Base-by-base conservation (phyloP, 2,797 vertebrate genomes). In the Poliocrania exsul region DNA sequence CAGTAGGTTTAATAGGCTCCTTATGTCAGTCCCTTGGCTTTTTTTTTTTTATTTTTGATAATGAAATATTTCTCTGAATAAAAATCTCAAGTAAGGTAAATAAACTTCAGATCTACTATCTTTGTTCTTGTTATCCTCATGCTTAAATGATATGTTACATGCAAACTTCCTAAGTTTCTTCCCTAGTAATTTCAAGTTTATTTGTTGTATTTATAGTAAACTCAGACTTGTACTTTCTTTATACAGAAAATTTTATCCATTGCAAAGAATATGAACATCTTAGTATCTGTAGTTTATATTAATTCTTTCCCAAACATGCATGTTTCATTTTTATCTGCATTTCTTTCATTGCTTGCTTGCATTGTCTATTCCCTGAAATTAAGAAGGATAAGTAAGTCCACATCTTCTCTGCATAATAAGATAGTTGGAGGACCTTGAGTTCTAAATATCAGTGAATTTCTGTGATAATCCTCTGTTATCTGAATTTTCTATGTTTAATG, bases 141-240 rank as follows among this genome's bases (percentile, higher is more conserved):
- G 98, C 98, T 98, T 98, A 97, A 98, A 98, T 96, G 93, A 97
- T 98, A 98, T 98, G 97, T 98, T 97, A 98, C 96, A 97, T 96
- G 95, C 94, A 98, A 96, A 89, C 81, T 69, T 60, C 73, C 64
- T 80, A 50, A 88, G 84, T 93, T 97, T 97, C 91, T 98, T 97
- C 64, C 84, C 79, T 95, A 92, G 86, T 97, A 94, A 96, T 95
- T 91, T 93, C 81, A 90, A 29, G 94, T 86, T 86, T 87, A 17
- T 92, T 96, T 91, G 66, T 97, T 96, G 46, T 88, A 85, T 90
- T 96, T 94, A 69, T 81, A 49, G 61, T 94, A 96, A 94, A 77
- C 26, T 60, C 54, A 77, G 46, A 86, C 25, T 83, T 87, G 24
- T 47, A 90, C 26, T 82, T 81, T 66, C 56, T 89, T 97, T 90